phyloP scores from a whole-genome alignment of 2,888 invertebrate species.

The Diaperis boleti region DNA sequence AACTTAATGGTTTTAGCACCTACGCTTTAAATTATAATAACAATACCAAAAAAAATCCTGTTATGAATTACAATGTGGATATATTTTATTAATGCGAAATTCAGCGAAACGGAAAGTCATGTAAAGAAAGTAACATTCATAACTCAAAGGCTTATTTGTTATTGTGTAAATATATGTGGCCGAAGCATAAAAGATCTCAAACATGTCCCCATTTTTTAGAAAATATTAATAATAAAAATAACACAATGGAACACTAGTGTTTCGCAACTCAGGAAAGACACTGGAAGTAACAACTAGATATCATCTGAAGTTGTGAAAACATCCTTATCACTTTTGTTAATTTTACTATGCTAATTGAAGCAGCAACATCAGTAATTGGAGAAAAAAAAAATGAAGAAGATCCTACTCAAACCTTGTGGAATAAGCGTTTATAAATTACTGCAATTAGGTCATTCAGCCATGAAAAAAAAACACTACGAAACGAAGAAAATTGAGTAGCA shows the following conservation, averaged over 20 bases:
- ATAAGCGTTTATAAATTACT: slow-evolving; percentile 11
- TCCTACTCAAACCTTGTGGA: not conserved
- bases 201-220: no score
- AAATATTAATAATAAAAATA: no score
- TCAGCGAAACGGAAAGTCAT: slow-evolving; percentile 21
- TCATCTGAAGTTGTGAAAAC: no score
- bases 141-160: slow-evolving; percentile 4
- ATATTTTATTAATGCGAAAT: slow-evolving; percentile 17
- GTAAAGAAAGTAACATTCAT: slow-evolving; percentile 7
- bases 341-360: not conserved
- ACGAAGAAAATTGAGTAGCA: slow-evolving; percentile 9
- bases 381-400: not conserved
- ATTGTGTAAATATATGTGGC: not conserved
- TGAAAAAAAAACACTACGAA: slow-evolving; percentile 16
- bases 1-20: slow-evolving; percentile 14
- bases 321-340: no score
- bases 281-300: not conserved
- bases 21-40: slow-evolving; percentile 15
- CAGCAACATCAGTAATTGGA: slow-evolving; percentile 12
- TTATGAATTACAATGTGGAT: slow-evolving; percentile 11
- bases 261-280: slow-evolving; percentile 24
- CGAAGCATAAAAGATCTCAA: not conserved
- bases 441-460: slow-evolving; percentile 18
- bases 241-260: not conserved
- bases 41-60: not conserved